Evolutionary conservation across 1,140 invertebrate species (phyloP).

Genomic region (Spodoptera frugiperda): DNA sequence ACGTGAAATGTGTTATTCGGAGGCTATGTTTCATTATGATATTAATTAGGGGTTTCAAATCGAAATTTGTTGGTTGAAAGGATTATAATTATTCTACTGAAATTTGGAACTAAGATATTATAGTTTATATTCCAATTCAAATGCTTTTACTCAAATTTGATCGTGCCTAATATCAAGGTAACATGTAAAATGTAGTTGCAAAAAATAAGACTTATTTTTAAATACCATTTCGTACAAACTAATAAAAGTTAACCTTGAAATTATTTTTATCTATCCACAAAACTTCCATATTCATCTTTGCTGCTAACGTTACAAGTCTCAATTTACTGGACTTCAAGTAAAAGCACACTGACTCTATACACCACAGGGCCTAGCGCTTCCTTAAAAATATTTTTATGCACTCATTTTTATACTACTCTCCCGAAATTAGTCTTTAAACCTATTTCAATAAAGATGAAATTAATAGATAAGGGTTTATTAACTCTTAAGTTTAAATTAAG

Average conservation of each 20-base stretch:
- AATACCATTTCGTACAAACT: no score
- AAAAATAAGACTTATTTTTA: no score
- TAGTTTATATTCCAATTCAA: not conserved
- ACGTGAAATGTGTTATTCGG: not conserved
- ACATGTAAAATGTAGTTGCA: no score
- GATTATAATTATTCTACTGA: no score
- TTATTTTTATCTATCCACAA: not conserved
- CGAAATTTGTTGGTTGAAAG: not conserved
- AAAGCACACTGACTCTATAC: not conserved
- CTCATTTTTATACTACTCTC: not conserved
- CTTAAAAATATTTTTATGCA: not conserved
- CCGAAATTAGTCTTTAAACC: not conserved
- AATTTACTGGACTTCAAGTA: not conserved
- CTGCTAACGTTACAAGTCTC: conserved; percentile 10
- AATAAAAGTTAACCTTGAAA: no score
- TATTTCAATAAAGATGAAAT: no score
- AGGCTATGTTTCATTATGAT: not conserved
- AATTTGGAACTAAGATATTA: no score
- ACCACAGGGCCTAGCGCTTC: no score
- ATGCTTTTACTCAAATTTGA: no score
- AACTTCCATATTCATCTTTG: not conserved
- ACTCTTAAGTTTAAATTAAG: no score
- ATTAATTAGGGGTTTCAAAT: not conserved
- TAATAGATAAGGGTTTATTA: no score
- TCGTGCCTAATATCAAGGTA: no score